Conservation (phyloP, 2,113 vertebrate species). For the Nesogale talazaci region DNA sequence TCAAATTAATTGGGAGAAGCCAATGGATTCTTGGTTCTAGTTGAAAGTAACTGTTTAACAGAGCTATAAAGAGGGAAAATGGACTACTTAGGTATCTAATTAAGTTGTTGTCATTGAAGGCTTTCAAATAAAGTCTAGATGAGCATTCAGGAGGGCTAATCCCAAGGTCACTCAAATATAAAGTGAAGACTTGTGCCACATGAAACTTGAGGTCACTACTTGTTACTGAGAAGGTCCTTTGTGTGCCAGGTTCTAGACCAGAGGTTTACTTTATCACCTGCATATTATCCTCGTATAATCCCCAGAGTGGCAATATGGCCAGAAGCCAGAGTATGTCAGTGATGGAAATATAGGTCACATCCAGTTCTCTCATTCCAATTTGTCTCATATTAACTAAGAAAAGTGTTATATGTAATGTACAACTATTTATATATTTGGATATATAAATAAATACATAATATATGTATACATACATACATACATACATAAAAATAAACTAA, state of each 20-base stretch:
- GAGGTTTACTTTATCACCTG: neutral
- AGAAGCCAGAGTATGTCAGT: neutral
- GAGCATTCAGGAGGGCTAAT: neutral
- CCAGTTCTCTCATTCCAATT: neutral
- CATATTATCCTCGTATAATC: neutral
- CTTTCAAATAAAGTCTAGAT: neutral
- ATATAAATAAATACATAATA: no score
- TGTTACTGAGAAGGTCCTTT: neutral
- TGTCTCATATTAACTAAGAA: neutral
- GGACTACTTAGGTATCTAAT: neutral
- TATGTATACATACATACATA: no score
- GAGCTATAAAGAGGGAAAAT: neutral
- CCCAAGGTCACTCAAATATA: neutral
- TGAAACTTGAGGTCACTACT: neutral
- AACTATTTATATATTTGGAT: no score
- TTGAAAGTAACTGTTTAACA: neutral
- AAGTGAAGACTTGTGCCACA: neutral
- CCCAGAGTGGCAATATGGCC: neutral
- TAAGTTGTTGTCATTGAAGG: neutral
- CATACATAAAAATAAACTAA: no score
- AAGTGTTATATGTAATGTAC: neutral
- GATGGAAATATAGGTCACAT: neutral
- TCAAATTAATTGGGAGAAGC: neutral
- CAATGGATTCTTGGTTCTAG: neutral
- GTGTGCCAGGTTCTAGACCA: neutral